phyloP scores from a whole-genome alignment of 2,888 invertebrate genomes.

The Cheilosia variabilis region DNA sequence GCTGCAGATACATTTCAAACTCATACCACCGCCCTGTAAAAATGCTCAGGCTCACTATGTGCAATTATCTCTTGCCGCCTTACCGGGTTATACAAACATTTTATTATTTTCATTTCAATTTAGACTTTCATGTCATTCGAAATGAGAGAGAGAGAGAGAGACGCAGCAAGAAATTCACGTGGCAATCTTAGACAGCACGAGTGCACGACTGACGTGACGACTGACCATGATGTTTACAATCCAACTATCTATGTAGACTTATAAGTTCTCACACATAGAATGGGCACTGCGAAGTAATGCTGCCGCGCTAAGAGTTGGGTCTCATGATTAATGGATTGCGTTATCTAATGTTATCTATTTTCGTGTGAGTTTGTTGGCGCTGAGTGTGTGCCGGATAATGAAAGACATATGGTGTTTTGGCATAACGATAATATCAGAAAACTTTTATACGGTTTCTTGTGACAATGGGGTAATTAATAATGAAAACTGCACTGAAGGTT shows the following conservation, averaged over 20 bases:
- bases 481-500: slow-evolving; percentile 40
- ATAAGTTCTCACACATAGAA: slow-evolving; percentile 13
- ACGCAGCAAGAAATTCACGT: slow-evolving; percentile 39
- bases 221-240: slow-evolving; percentile 49
- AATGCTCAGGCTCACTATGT: slow-evolving; percentile 7
- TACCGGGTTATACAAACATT: not conserved
- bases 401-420: slow-evolving; percentile 34
- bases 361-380: slow-evolving; percentile 43
- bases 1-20: not conserved
- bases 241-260: slow-evolving; percentile 6
- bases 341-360: slow-evolving; percentile 70
- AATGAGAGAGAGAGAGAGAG: not conserved
- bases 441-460: slow-evolving; percentile 45
- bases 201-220: slow-evolving; percentile 26
- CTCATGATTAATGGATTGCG: slow-evolving; percentile 64
- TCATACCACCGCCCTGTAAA: slow-evolving; percentile 11
- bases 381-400: slow-evolving; percentile 52
- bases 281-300: slow-evolving; percentile 7
- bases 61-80: not conserved
- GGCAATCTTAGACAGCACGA: slow-evolving; percentile 44
- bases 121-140: not conserved
- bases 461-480: slow-evolving; percentile 66
- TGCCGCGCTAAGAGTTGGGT: slow-evolving; percentile 33
- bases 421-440: slow-evolving; percentile 33
- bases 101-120: slow-evolving; percentile 34